These are phyloP conservation scores for Parauchenoglanis punctatus DNA, from an alignment of 2,797 vertebrate species.

Conservation along the genomic window DNA sequence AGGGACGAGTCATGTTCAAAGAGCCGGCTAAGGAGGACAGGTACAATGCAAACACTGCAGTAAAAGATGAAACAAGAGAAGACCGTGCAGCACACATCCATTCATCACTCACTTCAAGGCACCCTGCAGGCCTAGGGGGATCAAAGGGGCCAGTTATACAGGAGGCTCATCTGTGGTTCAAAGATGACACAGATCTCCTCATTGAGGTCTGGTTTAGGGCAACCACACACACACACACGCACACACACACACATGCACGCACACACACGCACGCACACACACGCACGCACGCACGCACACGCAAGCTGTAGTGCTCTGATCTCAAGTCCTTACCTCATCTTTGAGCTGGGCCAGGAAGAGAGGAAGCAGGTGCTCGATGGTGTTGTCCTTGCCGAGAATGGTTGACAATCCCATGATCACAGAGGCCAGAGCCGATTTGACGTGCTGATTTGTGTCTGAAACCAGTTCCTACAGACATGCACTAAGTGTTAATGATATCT, in stretches of 20 bases:
- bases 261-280: background rate
- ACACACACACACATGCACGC: background rate
- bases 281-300: background rate
- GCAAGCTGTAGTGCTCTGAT: background rate
- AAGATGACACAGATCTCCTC: constrained; percentile 50
- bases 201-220: constrained; percentile 19
- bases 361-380: constrained; percentile 85
- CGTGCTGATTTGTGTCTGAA: constrained; percentile 87
- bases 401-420: constrained; percentile 88
- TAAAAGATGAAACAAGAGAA: constrained; percentile 48
- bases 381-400: constrained; percentile 87
- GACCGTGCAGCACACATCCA: constrained; percentile 37
- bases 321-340: constrained; percentile 78
- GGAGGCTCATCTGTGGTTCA: constrained; percentile 34
- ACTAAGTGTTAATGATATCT: constrained; percentile 26
- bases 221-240: background rate
- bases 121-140: constrained; percentile 38
- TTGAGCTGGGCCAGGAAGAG: constrained; percentile 88
- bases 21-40: constrained; percentile 16
- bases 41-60: background rate
- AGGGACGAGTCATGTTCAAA: constrained; percentile 21
- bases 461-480: constrained; percentile 77
- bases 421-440: constrained; percentile 86
- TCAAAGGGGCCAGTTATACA: constrained; percentile 52
- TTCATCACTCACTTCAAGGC: constrained; percentile 57